Percentiles rank a stretch among this genome's conserved stretches.
Conservation (phyloP, 2,113 vertebrate genomes). For the Chinchilla lanigera region DNA sequence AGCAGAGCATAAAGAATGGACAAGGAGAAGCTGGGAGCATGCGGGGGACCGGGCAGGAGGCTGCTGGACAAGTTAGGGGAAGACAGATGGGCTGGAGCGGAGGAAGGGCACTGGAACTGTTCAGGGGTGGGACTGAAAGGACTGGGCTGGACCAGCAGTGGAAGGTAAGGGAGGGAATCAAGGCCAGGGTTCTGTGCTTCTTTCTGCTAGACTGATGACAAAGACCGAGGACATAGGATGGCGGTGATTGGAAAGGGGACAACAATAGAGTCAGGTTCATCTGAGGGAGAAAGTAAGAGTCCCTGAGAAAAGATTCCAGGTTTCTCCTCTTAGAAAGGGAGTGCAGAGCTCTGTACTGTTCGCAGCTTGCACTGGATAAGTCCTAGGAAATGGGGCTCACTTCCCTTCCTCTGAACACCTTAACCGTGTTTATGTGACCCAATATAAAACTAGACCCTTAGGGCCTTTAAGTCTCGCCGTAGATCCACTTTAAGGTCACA, state of each 20-base stretch:
- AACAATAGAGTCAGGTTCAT: background rate
- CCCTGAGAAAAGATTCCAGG: background rate
- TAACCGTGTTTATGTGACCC: background rate
- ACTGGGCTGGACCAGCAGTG: background rate
- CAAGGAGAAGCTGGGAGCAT: background rate
- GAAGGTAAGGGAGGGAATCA: background rate
- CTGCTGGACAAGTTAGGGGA: background rate
- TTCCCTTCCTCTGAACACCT: background rate
- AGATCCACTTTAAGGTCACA: background rate
- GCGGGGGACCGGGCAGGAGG: background rate
- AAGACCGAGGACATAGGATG: background rate
- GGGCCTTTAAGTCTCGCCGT: rapidly evolving
- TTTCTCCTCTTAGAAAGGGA: background rate
- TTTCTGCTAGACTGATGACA: background rate
- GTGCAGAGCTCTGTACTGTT: background rate
- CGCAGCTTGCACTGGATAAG: background rate
- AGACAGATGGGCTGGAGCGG: background rate
- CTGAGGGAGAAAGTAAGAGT: background rate
- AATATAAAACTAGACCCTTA: background rate
- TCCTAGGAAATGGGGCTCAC: background rate
- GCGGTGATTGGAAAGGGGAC: background rate
- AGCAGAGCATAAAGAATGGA: background rate
- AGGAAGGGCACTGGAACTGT: no score
- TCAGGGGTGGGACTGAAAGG: background rate
- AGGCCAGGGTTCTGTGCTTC: background rate